Base-by-base conservation (phyloP, 2,113 vertebrate genomes). In the Scophthalmus maximus region DNA sequence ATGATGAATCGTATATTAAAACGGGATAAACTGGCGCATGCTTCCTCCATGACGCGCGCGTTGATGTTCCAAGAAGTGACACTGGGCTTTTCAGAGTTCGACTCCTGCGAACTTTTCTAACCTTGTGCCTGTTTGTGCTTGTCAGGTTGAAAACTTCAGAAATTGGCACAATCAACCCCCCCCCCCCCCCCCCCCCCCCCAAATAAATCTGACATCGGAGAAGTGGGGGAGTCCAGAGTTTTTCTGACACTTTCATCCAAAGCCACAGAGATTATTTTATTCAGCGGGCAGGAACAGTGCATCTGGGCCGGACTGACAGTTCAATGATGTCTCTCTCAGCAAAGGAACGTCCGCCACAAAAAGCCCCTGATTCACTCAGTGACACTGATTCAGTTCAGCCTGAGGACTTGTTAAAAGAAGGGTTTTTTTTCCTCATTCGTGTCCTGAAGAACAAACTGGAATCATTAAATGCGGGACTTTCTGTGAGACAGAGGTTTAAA, bases 381-480 rank as follows among this genome's bases (percentile, higher is more conserved):
- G 56, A 58, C 22, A 3, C 27, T 25, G 17, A 50, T 40, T 29
- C 6, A 8, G 2, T 23, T 1, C 34, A 25, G 8, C 46, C 23
- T 23, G 23, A 20, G 42, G 8, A 44, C 42, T 46, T 46, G 18
- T 46, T n/a, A 46, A 46, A 42, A 44, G 61, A 71, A n/a, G n/a
- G n/a, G n/a, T n/a, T n/a, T n/a, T 26, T 22, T 49, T 72, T 47
- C 3, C 4, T 65, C 34, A 46, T 64, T 64, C 51, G 34, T 42
- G 42, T 15, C n/a, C n/a, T n/a, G n/a, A n/a, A n/a, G n/a, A n/a
- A 55, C 5, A 8, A 11, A 10, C 34, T 81, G 78, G 66, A 87
- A 76, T 76, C 70, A 61, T 84, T 76, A 87, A 83, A 61, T 8
- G 26, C 22, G 9, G 46, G 23, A 62, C 59, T 76, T 78, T 56